These are phyloP conservation scores for Eucera pruinosa DNA, from an alignment of 2,888 invertebrate genomes.

Conservation along the genomic window DNA sequence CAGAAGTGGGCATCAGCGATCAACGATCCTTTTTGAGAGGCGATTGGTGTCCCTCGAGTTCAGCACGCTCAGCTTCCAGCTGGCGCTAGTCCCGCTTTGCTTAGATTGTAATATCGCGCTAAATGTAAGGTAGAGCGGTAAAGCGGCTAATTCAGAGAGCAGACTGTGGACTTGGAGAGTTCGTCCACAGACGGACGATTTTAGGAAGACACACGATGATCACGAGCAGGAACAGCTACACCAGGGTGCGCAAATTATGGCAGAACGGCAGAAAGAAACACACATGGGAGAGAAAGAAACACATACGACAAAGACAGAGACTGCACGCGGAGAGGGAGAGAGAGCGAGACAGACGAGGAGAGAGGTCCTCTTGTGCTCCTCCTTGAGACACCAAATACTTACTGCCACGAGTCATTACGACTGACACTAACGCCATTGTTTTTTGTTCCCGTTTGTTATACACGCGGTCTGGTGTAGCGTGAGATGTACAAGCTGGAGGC, in stretches of 20 bases:
- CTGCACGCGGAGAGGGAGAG: conserved; percentile 7
- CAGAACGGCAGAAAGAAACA: conserved; percentile 14
- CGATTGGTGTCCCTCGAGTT: conserved; percentile 19
- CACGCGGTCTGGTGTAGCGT: conserved; percentile 89
- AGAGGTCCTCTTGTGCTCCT: conserved; percentile 16
- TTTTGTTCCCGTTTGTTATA: conserved; percentile 87
- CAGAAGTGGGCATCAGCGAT: conserved; percentile 50
- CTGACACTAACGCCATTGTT: conserved; percentile 71
- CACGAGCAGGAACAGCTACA: conserved; percentile 38
- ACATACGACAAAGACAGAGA: conserved; percentile 5
- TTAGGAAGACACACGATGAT: conserved; percentile 17
- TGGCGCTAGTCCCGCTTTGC: conserved; percentile 56
- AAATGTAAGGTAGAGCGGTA: conserved; percentile 30
- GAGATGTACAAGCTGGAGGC: conserved; percentile 99
- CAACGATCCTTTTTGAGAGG: conserved; percentile 32
- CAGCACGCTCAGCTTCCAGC: conserved; percentile 58
- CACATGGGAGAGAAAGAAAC: conserved; percentile 9
- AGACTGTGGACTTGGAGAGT: conserved; percentile 8
- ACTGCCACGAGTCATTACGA: conserved; percentile 64
- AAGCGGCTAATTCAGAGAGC: conserved; percentile 38
- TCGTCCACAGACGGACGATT: conserved; percentile 16
- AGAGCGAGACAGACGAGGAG: conserved; percentile 12
- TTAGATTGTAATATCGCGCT: conserved; percentile 56
- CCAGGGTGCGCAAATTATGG: conserved; percentile 32
- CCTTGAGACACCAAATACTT: conserved; percentile 18